Evolutionary conservation across 1,140 invertebrate species (phyloP).

Genomic region (Andrena cerasifolii): DNA sequence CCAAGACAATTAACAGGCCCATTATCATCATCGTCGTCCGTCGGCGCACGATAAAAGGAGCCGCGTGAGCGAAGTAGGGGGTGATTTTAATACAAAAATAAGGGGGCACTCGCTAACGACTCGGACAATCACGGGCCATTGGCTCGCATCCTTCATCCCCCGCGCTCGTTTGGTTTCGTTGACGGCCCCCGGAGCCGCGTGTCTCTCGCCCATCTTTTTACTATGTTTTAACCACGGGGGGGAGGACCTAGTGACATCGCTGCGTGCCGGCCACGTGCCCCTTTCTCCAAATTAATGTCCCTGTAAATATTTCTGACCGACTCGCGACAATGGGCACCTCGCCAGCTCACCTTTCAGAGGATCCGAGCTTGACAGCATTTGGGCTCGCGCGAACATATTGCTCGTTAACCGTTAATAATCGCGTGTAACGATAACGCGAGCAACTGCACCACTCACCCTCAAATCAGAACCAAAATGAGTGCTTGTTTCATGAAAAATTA

Average conservation of each 20-base stretch:
- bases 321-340: slow-evolving; percentile 44
- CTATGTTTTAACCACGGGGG: slow-evolving; percentile 65
- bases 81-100: slow-evolving; percentile 79
- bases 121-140: slow-evolving; percentile 73
- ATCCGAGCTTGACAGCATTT: neutral
- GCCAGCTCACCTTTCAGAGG: neutral
- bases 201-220: slow-evolving; percentile 59
- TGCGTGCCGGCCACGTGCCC: slow-evolving; percentile 54
- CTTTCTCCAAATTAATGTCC: slow-evolving; percentile 30
- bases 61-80: slow-evolving; percentile 34
- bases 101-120: slow-evolving; percentile 77
- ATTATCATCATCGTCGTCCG: slow-evolving; percentile 51
- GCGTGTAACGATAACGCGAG: too few relatives aligned
- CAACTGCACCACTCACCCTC: neutral
- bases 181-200: slow-evolving; percentile 64
- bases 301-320: slow-evolving; percentile 17
- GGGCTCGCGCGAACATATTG: neutral
- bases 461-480: too few relatives aligned
- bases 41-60: slow-evolving; percentile 50
- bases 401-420: too few relatives aligned
- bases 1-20: too few relatives aligned
- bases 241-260: slow-evolving; percentile 43
- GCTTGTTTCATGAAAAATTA: too few relatives aligned
- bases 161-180: slow-evolving; percentile 59
- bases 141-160: slow-evolving; percentile 71